These are phyloP conservation scores for Caenorhabditis inopinata DNA, from an alignment of 1,140 invertebrate species.

Conservation along the genomic window DNA sequence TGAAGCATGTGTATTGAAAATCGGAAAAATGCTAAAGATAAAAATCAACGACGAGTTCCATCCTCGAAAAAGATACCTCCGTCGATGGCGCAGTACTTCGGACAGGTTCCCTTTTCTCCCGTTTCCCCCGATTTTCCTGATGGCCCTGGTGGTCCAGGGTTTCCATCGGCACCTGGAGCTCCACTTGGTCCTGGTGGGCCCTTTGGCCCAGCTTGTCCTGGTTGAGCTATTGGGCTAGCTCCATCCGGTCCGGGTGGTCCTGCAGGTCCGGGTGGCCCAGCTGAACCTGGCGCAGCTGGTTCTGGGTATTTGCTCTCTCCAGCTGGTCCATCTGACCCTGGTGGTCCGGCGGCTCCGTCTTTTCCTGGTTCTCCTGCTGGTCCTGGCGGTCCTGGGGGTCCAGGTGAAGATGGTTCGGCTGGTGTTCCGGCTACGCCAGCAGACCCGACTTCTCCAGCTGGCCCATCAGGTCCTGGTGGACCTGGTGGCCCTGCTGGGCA, in stretches of 20 bases:
- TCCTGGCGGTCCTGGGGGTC: slow-evolving; percentile 40
- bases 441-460: slow-evolving; percentile 39
- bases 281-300: slow-evolving; percentile 42
- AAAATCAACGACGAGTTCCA: background rate
- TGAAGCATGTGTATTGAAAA: background rate
- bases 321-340: slow-evolving; percentile 47
- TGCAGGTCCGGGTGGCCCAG: slow-evolving; percentile 42
- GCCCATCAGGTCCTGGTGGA: slow-evolving; percentile 44
- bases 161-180: slow-evolving; percentile 47
- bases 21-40: no score
- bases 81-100: slow-evolving; percentile 62
- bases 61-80: slow-evolving; percentile 61
- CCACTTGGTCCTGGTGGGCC: slow-evolving; percentile 43
- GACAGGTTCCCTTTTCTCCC: slow-evolving; percentile 61
- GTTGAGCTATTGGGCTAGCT: slow-evolving; percentile 29
- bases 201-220: slow-evolving; percentile 44
- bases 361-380: slow-evolving; percentile 35
- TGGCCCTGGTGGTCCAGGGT: slow-evolving; percentile 49
- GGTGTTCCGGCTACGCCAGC: slow-evolving; percentile 20
- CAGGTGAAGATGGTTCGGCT: background rate
- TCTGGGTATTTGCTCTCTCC: slow-evolving; percentile 49
- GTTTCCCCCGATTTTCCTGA: slow-evolving; percentile 44
- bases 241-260: slow-evolving; percentile 56
- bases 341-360: slow-evolving; percentile 45
- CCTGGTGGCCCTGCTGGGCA: slow-evolving; percentile 47